Conservation (phyloP, 64 coral and sea anemone species). For the Acropora yongei region DNA sequence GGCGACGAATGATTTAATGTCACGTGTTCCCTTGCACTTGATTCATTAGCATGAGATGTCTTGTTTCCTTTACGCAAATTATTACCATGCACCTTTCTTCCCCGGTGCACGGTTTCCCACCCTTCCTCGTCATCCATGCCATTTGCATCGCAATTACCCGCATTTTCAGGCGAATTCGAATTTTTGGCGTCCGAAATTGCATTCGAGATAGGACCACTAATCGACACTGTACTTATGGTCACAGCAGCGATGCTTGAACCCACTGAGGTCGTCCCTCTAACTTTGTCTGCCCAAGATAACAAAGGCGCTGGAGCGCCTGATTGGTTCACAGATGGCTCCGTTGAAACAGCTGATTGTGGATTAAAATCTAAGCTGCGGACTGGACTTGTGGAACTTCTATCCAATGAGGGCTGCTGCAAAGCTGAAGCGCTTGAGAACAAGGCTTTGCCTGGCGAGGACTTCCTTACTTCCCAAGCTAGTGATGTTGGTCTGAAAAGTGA, state of each 20-base stretch:
- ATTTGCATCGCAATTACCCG: not conserved
- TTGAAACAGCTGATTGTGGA: not conserved
- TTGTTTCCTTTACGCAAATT: conserved; percentile 16
- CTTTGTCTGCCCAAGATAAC: conserved; percentile 68
- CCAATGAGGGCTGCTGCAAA: conserved; percentile 36
- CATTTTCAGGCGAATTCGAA: not conserved
- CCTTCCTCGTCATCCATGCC: conserved; percentile 80
- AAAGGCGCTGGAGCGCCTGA: not conserved
- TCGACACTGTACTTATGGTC: conserved; percentile 19
- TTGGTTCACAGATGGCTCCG: not conserved
- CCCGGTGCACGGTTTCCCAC: conserved; percentile 94
- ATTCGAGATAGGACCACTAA: not conserved
- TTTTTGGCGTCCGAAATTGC: not conserved
- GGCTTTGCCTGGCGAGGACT: conserved; percentile 87
- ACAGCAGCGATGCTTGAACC: not conserved
- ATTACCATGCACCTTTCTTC: conserved; percentile 66
- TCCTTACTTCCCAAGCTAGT: conserved; percentile 94
- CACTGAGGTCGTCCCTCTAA: conserved; percentile 28
- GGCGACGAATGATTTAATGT: conserved; percentile 8
- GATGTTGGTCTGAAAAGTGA: conserved; percentile 76
- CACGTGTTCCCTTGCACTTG: conserved; percentile 1
- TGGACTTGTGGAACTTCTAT: conserved; percentile 35
- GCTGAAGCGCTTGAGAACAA: conserved; percentile 75
- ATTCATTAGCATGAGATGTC: not conserved
- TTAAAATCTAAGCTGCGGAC: conserved; percentile 45